Evolutionary conservation across 2,888 invertebrate genomes (phyloP).

Genomic region (Drosophila atroscutellata): DNA sequence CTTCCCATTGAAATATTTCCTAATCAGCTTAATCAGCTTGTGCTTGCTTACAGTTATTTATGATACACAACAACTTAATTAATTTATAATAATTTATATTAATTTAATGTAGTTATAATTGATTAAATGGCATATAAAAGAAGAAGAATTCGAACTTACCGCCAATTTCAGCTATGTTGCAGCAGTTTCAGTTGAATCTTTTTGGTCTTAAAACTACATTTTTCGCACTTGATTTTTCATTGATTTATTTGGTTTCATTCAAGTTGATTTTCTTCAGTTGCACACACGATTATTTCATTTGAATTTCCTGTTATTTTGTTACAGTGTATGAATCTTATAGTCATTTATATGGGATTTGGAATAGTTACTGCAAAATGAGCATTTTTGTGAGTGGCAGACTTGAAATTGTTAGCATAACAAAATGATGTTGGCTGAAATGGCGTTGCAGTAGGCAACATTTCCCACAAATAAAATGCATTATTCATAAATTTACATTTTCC

Average conservation of each 20-base stretch:
- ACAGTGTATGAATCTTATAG: not conserved
- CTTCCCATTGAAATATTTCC: not conserved
- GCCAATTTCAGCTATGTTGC: slow-evolving; percentile 5
- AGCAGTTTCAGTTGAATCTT: not conserved
- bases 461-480: not conserved
- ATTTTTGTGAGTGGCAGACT: not conserved
- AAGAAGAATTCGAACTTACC: slow-evolving; percentile 39
- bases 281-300: slow-evolving; percentile 5
- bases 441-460: not conserved
- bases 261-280: slow-evolving; percentile 6
- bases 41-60: no score
- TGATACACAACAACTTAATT: not conserved
- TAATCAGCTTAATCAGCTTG: not conserved
- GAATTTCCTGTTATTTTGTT: slow-evolving; percentile 1
- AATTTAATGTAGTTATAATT: not conserved
- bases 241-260: slow-evolving; percentile 29
- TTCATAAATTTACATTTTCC: not conserved
- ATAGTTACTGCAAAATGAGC: not conserved
- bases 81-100: not conserved
- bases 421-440: not conserved
- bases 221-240: slow-evolving; percentile 29
- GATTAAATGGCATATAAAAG: not conserved
- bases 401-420: not conserved
- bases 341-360: not conserved
- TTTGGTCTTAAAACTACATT: slow-evolving; percentile 14